Evolutionary conservation across 2,113 vertebrate species (phyloP), one percentile per base, ranked within the genome.

Genomic region (Ciconia stormi): DNA sequence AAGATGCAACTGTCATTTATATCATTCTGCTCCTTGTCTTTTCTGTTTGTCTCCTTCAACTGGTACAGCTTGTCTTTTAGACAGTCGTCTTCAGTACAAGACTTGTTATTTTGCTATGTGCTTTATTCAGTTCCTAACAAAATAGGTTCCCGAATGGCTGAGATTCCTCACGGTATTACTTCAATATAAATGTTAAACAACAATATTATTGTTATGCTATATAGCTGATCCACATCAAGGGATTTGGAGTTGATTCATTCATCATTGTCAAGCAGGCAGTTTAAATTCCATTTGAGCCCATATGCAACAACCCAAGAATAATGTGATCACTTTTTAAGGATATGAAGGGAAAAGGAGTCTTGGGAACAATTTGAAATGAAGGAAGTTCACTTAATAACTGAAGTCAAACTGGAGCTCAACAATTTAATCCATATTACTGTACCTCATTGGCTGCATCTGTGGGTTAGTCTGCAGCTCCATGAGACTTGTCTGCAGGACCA

Each of bases 181-280:
- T 82, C 95, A 90, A 78, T 85, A 93, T 94, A 94, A 96, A 95
- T 95, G 91, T 97, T 97, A 94, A 96, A 95, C 95, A 96, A 97
- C 91, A 96, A 94, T 94, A 94, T 95, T 93, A 96, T 95, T 91
- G 95, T 95, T 93, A 95, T 94, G 87, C 95, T 61, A 76, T 82
- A 96, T 56, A 90, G 93, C 84, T 95, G 95, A 97, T 97, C 56
- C 90, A 91, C 87, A 94, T 69, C 96, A 96, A 93, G 93, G 87
- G 95, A 96, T 91, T 96, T 91, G 84, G 87, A 85, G 87, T 70
- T 56, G 96, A 94, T 85, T 91, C 96, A 96, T 97, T 97, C 95
- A 88, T 97, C 96, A 97, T 72, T 96, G 96, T 96, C 95, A 97
- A 86, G 32, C 81, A 96, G 70, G 90, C 62, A 91, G 84, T 91